Percentiles rank a stretch among this genome's conserved stretches.
phyloP scores from a whole-genome alignment of 2,113 vertebrate species.

The Chinchilla lanigera region DNA sequence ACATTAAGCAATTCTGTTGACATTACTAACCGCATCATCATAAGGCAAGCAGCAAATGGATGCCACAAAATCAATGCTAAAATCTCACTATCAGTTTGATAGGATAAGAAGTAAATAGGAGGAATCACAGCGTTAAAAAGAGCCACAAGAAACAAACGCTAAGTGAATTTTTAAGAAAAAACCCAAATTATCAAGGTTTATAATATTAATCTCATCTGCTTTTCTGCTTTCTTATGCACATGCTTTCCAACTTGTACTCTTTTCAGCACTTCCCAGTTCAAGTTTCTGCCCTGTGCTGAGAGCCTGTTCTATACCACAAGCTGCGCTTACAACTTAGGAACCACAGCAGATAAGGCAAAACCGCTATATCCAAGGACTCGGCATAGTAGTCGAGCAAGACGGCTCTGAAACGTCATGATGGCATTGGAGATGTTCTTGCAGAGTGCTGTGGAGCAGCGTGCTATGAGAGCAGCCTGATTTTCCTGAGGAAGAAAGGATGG shows the following conservation, averaged over 20 bases:
- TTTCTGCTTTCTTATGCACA: not conserved
- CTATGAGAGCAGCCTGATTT: not conserved
- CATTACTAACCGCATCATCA: conserved; percentile 3
- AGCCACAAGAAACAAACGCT: not conserved
- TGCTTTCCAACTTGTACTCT: not conserved
- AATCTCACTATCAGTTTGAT: not conserved
- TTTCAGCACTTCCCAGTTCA: not conserved
- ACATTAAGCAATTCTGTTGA: not conserved
- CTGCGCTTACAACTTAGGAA: not conserved
- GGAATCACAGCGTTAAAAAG: not conserved
- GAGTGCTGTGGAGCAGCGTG: not conserved
- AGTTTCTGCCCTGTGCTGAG: not conserved
- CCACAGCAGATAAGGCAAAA: not conserved
- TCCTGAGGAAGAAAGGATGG: not conserved
- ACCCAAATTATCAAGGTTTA: not conserved
- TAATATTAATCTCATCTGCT: not conserved
- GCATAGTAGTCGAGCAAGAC: not conserved
- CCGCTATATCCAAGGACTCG: not conserved
- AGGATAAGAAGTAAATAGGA: not conserved
- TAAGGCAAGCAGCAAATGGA: not conserved
- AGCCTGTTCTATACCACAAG: not conserved
- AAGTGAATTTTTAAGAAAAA: too few relatives aligned
- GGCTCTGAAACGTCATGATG: not conserved
- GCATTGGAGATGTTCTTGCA: not conserved
- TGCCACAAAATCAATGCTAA: not conserved